phyloP scores from a whole-genome alignment of 1,140 invertebrate species.

The Listronotus oregonensis region DNA sequence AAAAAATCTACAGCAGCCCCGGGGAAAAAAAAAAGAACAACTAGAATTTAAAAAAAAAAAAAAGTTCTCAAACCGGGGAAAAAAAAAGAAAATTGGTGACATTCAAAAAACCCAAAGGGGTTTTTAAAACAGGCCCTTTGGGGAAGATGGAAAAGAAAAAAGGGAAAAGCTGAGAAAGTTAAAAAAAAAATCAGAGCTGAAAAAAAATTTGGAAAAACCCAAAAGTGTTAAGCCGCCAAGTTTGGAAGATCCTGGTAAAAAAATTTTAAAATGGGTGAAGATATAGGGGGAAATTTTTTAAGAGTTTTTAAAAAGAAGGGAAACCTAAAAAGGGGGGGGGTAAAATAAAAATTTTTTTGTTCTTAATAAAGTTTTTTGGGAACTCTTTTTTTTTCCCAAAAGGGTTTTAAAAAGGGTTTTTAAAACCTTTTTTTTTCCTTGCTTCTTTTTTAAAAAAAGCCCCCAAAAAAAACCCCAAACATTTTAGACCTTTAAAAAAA shows the following conservation, averaged over 20 bases:
- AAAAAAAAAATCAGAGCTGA: conserved; percentile 53
- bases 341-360: conserved; percentile 58
- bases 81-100: conserved; percentile 71
- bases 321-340: conserved; percentile 67
- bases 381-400: too few relatives aligned
- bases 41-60: conserved; percentile 59
- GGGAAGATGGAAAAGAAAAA: conserved; percentile 58
- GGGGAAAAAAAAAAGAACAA: conserved; percentile 71
- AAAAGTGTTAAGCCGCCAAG: conserved; percentile 59
- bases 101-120: conserved; percentile 66
- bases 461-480: conserved; percentile 75
- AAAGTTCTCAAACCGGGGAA: conserved; percentile 61
- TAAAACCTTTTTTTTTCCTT: too few relatives aligned
- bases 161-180: conserved; percentile 57
- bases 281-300: conserved; percentile 72
- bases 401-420: too few relatives aligned
- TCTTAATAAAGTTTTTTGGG: too few relatives aligned
- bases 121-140: conserved; percentile 59
- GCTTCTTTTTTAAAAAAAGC: conserved; percentile 72
- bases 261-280: conserved; percentile 68
- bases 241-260: conserved; percentile 65
- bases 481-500: conserved; percentile 48
- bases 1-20: conserved; percentile 71
- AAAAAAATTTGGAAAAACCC: conserved; percentile 56
- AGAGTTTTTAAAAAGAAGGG: conserved; percentile 67